Evolutionary conservation across 2,797 vertebrate genomes (phyloP).

Genomic region (Peromyscus eremicus): DNA sequence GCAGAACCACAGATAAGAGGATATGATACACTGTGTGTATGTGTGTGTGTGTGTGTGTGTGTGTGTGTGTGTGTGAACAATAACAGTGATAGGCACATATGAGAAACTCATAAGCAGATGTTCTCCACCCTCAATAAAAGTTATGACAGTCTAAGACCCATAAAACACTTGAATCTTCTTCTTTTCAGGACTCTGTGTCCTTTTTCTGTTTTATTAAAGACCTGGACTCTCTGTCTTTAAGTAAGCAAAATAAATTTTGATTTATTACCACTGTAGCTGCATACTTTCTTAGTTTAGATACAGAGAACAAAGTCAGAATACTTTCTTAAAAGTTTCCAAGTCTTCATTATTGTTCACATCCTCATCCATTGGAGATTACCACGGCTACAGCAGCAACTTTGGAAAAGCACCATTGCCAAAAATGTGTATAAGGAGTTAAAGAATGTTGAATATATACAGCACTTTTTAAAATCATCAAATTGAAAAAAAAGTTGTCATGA

Average conservation of each 20-base stretch:
- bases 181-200: background rate
- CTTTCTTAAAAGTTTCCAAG: constrained; percentile 48
- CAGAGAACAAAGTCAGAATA: background rate
- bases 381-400: background rate
- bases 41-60: background rate
- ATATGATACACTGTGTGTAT: background rate
- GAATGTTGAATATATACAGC: background rate
- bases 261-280: constrained; percentile 39
- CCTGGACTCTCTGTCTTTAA: background rate
- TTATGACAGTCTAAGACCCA: background rate
- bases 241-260: constrained; percentile 39
- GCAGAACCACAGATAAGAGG: background rate
- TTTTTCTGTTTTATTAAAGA: constrained; percentile 52
- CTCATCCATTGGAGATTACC: background rate
- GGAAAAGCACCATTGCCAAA: background rate
- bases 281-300: constrained; percentile 24
- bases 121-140: background rate
- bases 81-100: background rate
- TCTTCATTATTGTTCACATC: constrained; percentile 12
- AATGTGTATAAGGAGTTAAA: background rate
- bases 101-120: background rate
- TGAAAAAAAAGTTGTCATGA: background rate
- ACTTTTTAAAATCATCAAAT: background rate
- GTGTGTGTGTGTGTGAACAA: no score
- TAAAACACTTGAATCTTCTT: constrained; percentile 24